Percentiles rank a stretch among this genome's conserved stretches.
Evolutionary conservation across 2,888 invertebrate genomes (phyloP).

Genomic region (Drosophila differens): DNA sequence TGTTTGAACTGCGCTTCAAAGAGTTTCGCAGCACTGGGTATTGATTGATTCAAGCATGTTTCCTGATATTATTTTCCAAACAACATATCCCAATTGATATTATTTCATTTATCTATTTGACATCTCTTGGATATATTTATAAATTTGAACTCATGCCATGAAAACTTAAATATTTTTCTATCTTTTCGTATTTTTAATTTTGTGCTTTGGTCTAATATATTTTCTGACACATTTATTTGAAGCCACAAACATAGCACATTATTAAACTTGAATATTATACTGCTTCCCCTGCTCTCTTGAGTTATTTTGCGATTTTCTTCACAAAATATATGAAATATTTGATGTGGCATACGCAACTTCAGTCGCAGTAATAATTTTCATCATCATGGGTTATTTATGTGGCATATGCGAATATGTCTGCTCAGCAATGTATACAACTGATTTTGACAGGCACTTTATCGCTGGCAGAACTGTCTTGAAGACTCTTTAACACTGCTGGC

Average conservation of each 20-base stretch:
- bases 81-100: background rate
- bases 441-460: slow-evolving; percentile 48
- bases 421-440: slow-evolving; percentile 28
- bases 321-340: background rate
- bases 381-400: slow-evolving; percentile 12
- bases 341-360: background rate
- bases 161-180: background rate
- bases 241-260: background rate
- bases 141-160: no score
- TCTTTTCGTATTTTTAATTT: no score
- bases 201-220: background rate
- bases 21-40: background rate
- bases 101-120: background rate
- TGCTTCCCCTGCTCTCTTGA: background rate
- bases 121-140: background rate
- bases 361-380: slow-evolving; percentile 1
- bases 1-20: slow-evolving; percentile 36
- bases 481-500: slow-evolving; percentile 23
- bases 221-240: background rate
- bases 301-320: background rate
- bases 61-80: background rate
- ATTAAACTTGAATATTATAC: background rate
- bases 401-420: slow-evolving; percentile 16
- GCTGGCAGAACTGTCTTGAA: slow-evolving; percentile 26
- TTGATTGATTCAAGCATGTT: background rate